A percentile compares a stretch with the other conserved stretches of the same genome.
Conservation (phyloP, 2,113 vertebrate species). For the Oreamnos americanus region DNA sequence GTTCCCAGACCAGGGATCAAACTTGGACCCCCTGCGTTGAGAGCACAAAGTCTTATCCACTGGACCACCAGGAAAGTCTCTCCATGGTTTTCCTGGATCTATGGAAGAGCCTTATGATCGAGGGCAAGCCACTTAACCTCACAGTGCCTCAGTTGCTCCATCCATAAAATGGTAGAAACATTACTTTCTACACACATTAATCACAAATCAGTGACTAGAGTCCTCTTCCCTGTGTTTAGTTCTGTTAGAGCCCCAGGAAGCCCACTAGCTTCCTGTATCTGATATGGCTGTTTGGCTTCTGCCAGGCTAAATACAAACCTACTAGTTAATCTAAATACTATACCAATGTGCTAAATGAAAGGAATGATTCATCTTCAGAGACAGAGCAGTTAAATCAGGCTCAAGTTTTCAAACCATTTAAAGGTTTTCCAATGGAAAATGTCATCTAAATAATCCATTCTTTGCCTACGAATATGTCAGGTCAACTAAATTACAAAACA, state of each 20-base stretch:
- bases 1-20: background rate
- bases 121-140: conserved; percentile 38
- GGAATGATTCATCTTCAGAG: background rate
- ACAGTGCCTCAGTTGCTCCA: conserved; percentile 32
- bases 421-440: background rate
- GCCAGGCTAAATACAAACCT: conserved; percentile 31
- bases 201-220: conserved; percentile 8
- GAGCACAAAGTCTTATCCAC: background rate
- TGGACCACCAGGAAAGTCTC: background rate
- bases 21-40: background rate
- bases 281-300: conserved; percentile 11
- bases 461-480: background rate
- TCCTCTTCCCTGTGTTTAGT: background rate
- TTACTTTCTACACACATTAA: conserved; percentile 12
- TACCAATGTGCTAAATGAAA: conserved; percentile 9
- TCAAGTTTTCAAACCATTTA: background rate
- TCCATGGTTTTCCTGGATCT: background rate
- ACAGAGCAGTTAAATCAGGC: background rate
- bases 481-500: background rate
- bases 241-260: background rate
- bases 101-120: background rate
- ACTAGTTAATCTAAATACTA: conserved; percentile 55
- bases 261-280: background rate
- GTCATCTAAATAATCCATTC: background rate
- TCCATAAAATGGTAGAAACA: conserved; percentile 59